Base-by-base conservation (phyloP, 1,140 invertebrate genomes). In the Plectrocnemia conspersa region DNA sequence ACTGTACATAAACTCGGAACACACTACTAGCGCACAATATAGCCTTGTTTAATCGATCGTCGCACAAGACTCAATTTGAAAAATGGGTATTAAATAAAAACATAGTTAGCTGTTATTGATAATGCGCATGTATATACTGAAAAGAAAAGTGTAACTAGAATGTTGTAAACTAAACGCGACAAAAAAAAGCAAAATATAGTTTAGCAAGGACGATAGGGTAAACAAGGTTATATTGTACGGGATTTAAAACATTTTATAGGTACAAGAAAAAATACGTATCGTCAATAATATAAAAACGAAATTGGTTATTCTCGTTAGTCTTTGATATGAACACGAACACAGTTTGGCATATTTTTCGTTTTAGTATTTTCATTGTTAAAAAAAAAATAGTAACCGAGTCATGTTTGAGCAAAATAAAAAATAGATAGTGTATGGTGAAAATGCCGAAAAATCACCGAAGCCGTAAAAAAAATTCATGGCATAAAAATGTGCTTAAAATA, bases 261-360 rank as follows among this genome's bases (percentile, higher is more conserved):
- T 50, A 50, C 35, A 38, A 38, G n/a, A n/a, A 38, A 48, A 48
- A 45, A 23, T 45, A 23, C 35, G 13, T 13, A 36, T 50, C 38
- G 47, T 50, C 47, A 50, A 22, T 32, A 21, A 24, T 50, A 38
- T 52, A 42, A 52, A 52, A 52, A 44, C n/a, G 33, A 25, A 45
- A 45, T 3, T 45, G 15, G 22, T 4, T 19, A 52, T 42, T 40
- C 32, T 42, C 21, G 55, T 52, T 54, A 54, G 23, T 54, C 29
- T 59, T 41, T 60, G 58, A 60, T 61, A 61, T 56, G 55, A 54
- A 54, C 57, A 61, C 59, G 59, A 61, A 61, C 59, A 61, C 59
- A 61, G 59, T 61, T 57, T 57, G 59, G 59, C 55, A 61, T 54
- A 40, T 57, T 54, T 25, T 36, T 36, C 16, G 11, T 11, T 40